Evolutionary conservation across 2,888 invertebrate genomes (phyloP).

Genomic region (Drosophila pseudotakahashii): DNA sequence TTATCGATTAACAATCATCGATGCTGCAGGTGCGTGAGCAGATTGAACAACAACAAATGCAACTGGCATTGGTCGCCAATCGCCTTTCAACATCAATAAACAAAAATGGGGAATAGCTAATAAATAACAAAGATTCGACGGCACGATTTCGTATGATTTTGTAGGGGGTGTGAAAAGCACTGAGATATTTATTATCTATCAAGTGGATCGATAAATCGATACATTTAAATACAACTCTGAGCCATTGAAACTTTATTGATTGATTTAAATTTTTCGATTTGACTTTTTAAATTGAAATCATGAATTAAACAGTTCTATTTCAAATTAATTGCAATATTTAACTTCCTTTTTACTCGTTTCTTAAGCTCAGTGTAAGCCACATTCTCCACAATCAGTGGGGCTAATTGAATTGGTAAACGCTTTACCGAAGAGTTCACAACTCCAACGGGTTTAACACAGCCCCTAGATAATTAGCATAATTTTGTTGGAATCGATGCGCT

Average conservation of each 20-base stretch:
- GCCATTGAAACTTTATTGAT: not conserved
- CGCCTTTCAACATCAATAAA: constrained; percentile 15
- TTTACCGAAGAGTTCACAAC: constrained; percentile 22
- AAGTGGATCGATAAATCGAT: not conserved
- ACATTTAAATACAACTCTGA: not conserved
- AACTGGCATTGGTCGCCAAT: constrained; percentile 38
- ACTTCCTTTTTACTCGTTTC: too few species aligned
- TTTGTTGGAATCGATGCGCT: constrained; percentile 41
- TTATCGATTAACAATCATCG: constrained; percentile 34
- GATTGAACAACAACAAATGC: constrained; percentile 48
- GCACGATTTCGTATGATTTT: not conserved
- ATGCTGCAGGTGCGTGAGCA: constrained; percentile 42
- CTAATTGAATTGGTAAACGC: constrained; percentile 43
- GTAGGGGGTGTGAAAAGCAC: constrained; percentile 9
- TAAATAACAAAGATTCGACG: not conserved
- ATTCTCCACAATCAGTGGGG: constrained; percentile 10
- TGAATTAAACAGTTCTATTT: too few species aligned
- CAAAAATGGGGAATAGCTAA: not conserved
- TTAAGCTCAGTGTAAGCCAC: constrained; percentile 19
- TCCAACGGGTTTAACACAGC: constrained; percentile 22
- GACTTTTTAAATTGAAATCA: too few species aligned
- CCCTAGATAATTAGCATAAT: constrained; percentile 37
- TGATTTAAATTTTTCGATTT: too few species aligned
- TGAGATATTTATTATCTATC: not conserved
- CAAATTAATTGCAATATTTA: too few species aligned